Evolutionary conservation across 2,888 invertebrate species (phyloP), one percentile per base, ranked within the genome.

Genomic region (Drosophila differens): DNA sequence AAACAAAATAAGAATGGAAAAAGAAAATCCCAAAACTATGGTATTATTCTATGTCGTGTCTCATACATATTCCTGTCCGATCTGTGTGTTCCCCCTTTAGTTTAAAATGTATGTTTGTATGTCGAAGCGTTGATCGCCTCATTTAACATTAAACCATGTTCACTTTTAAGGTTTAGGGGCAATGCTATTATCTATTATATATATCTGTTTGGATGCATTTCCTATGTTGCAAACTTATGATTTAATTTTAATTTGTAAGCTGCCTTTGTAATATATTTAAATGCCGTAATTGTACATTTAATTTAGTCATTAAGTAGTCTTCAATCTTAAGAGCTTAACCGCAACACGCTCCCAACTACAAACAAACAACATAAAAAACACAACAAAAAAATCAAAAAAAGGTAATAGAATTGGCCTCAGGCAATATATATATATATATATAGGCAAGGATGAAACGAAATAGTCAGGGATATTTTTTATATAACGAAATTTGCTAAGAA

Each of bases 401-500:
- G 49, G 57, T 54, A 63, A 75, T 59, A 84, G 57, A 79, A 77
- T 85, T 70, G 67, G 84, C 89, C 88, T 84, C 89, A 85, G 87
- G 84, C 84, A 81, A 44, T 44, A 44, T 44, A 54, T 76, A 58
- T 72, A 41, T 47, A 16, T 44, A 22, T 47, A 47, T 41, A 68
- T 66, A 69, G 61, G 51, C 59, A 63, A 63, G 32, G 28, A 49
- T n/a, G 59, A 61, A 41, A 55, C 59, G 59, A 47, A 87, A 90
- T 84, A 87, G 91, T 90, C 87, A 87, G 87, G 87, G 89, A 87
- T 90, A 90, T 89, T 89, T 90, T 85, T 89, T 85, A 81, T 80
- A 85, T 69, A 85, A 70, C 37, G 54, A 78, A 82, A 87, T 84
- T 89, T 82, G 88, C 80, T 72, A 65, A 72, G 75, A 75, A 62